Base-by-base conservation (phyloP, 1,140 invertebrate species). In the Diorhabda carinulata region DNA sequence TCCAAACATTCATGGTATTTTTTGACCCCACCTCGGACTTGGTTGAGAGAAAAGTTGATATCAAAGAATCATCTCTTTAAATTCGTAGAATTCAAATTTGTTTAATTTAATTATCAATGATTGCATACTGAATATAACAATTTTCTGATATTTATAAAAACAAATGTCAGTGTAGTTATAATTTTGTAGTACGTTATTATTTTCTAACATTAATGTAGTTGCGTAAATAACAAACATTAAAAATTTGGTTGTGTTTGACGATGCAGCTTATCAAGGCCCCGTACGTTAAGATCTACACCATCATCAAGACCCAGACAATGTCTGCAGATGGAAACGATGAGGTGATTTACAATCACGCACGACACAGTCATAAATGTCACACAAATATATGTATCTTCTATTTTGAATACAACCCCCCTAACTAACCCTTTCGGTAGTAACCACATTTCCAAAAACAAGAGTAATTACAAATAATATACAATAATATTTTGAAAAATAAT, bases 221-320 rank as follows among this genome's bases (percentile, higher is more conserved):
- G 47, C 25, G 40, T 64, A 56, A 57, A 25, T 40, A 40, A 8
- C 56, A 65, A 57, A 67, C 59, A 57, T 25, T 25, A 60, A 67
- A 59, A 43, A 43, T 67, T 67, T 60, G 62, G 69, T 69, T 74
- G 45, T 63, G 68, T 76, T 57, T 79, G 72, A 73, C 73, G 74
- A 79, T 81, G 83, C 89, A 95, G 93, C 90, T 94, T 86, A 90
- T 96, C 88, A 96, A 95, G 91, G 93, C 93, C 82, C 93, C 93
- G 78, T 95, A 95, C 86, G 91, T 92, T 87, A 95, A 95, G 89
- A 91, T 95, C 87, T 95, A 94, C 90, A 93, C 89, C 85, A 93
- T 96, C 85, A 89, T 96, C 87, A 94, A 93, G 91, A 95, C 91
- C 81, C 91, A 92, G 86, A 92, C 91, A 78, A 88, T 90, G 85